Conservation (phyloP, 2,113 vertebrate species). For the Calidris pygmaea region DNA sequence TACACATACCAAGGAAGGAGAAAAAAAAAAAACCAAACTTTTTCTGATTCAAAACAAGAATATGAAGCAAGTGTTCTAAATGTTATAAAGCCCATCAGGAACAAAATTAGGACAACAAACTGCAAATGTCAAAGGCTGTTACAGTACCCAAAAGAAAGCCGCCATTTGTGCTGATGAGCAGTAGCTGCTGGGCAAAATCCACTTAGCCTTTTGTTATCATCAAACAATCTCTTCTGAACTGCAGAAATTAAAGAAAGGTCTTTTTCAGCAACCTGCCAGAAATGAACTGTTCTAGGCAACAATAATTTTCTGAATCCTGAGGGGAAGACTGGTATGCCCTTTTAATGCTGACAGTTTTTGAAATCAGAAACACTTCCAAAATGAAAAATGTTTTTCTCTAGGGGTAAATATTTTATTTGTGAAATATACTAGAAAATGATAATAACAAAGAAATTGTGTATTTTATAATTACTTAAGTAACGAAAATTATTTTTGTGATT, state of each 20-base stretch:
- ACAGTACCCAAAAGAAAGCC: neutral
- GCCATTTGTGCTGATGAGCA: neutral
- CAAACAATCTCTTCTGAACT: neutral
- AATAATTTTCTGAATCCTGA: neutral
- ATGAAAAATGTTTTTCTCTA: neutral
- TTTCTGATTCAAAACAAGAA: neutral
- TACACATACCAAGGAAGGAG: neutral
- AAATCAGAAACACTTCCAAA: neutral
- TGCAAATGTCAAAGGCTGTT: neutral
- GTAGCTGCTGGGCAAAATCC: neutral
- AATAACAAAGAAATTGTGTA: neutral
- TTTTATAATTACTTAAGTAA: neutral
- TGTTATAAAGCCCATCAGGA: neutral
- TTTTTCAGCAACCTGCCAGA: neutral
- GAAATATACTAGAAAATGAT: neutral
- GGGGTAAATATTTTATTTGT: neutral
- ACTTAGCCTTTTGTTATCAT: neutral
- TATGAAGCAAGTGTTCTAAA: neutral
- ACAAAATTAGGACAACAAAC: neutral
- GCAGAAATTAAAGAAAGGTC: neutral
- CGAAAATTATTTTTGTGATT: neutral
- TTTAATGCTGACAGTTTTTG: neutral
- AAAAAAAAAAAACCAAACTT: neutral
- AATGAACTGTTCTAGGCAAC: neutral
- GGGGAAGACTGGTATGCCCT: neutral